Conservation (phyloP, 2,888 invertebrate genomes). For the Coenonympha glycerion region DNA sequence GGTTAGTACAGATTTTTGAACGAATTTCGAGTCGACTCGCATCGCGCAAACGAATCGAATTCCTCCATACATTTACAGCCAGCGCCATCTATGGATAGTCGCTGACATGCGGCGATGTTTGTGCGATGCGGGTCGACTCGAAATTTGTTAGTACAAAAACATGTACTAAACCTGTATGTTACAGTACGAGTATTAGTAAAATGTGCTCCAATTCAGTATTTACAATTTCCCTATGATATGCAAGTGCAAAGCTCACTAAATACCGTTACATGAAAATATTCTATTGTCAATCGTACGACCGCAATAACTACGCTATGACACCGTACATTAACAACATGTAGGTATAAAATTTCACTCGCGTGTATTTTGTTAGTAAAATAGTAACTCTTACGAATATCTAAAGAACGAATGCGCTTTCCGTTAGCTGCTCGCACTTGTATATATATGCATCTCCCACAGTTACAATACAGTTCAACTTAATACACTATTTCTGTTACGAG, state of each 20-base stretch:
- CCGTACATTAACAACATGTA: constrained; percentile 39
- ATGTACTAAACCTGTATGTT: no score
- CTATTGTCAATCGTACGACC: constrained; percentile 41
- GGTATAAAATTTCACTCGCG: constrained; percentile 26
- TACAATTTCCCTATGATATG: constrained; percentile 71
- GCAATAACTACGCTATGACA: constrained; percentile 56
- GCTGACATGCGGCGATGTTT: no score
- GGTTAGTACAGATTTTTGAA: no score
- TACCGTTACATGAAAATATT: constrained; percentile 47
- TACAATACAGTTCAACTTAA: constrained; percentile 62
- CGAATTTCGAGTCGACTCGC: no score
- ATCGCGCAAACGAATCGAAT: no score
- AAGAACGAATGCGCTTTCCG: constrained; percentile 51
- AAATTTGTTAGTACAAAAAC: no score
- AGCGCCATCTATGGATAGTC: no score
- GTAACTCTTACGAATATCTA: constrained; percentile 52
- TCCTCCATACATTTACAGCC: no score
- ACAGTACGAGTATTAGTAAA: constrained; percentile 35
- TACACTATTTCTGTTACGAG: constrained; percentile 67
- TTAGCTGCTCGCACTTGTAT: constrained; percentile 75
- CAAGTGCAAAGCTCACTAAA: constrained; percentile 77
- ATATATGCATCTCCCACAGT: constrained; percentile 67
- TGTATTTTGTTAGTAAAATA: constrained; percentile 37
- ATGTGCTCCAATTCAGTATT: constrained; percentile 55
- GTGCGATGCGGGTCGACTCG: no score